Base-by-base conservation (phyloP, 2,888 invertebrate genomes). In the Drosophila fungiperda region DNA sequence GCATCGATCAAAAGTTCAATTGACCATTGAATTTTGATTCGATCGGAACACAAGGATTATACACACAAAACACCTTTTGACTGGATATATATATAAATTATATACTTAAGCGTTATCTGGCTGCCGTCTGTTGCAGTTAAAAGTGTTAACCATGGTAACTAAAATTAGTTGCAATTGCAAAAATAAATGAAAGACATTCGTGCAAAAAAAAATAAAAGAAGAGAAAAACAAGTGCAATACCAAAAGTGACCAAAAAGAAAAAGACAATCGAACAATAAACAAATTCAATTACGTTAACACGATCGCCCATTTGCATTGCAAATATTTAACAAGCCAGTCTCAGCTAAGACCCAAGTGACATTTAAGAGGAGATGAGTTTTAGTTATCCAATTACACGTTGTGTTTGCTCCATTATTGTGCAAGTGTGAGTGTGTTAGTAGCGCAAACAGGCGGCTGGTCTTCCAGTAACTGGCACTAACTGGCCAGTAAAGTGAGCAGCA, bases 1-100 rank as follows among this genome's bases (percentile, higher is more conserved):
- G 82, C 86, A 92, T 92, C 92, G 91, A 90, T 91, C 92, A 87
- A 89, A 90, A 91, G 90, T 92, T 92, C 92, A 92, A 91, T 89
- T 82, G 80, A 68, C 82, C 76, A 89, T 92, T 92, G 92, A 92
- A 92, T 92, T 92, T 84, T 87, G 90, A 91, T 85, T 88, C 92
- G 92, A 91, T 91, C 89, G 82, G 71, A 83, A 76, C 59, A 72
- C 68, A 78, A 87, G 83, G 85, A 89, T 84, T 85, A 84, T 75
- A 68, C 73, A 78, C 78, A 65, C 42, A 78, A 78, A 60, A 73
- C 50, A 52, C 53, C 42, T 50, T 40, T 29, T 62, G 57, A 70
- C 78, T 75, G 78, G 78, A 78, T 70, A 65, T 38, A 67, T 62
- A 67, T 53, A 62, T 26, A 45, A 45, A 57, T n/a, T 57, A 50